Base-by-base conservation (phyloP, 2,797 vertebrate species). In the Bovichtus diacanthus region DNA sequence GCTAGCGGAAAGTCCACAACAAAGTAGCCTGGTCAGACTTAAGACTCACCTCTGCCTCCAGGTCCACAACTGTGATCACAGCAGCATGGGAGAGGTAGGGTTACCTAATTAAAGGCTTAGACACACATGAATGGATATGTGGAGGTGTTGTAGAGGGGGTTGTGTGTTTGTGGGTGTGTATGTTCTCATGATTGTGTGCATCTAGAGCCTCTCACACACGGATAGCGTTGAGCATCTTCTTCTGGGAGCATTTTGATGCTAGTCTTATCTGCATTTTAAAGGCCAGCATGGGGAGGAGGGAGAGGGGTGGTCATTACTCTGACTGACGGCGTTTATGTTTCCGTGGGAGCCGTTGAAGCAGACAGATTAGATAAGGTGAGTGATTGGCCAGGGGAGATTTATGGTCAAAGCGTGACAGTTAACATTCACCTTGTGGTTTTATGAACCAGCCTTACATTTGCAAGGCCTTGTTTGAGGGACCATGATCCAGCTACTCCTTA, bases 331-430 rank as follows among this genome's bases (percentile, higher is more conserved):
- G 58, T 93, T 95, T 94, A 93, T 93, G 91, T 92, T 94, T 93
- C 88, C 54, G 69, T 87, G 91, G 90, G 84, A 93, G 90, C 90
- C 68, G 71, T 88, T 85, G 90, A 88, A 83, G 81, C 91, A 88
- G 90, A 91, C 90, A 92, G 93, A 94, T 95, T 93, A 93, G 92
- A 93, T 94, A 93, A 94, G 82, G 88, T 84, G 89, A 93, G 81
- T 74, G 90, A 94, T 93, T 88, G 89, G 89, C 76, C 31, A 11
- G 74, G 72, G 63, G 80, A 90, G 89, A 94, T 93, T 92, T 92
- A 93, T 74, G 85, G 58, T 71, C 82, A 43, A 50, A 75, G 84
- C 86, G 76, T 91, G 88, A 91, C 89, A 77, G 88, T 93, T 93
- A 92, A 92, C 85, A 90, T 92, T 94, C 93, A 93, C 90, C 92